Base-by-base conservation (phyloP, 64 coral and sea anemone genomes). In the Anthopleura sola region DNA sequence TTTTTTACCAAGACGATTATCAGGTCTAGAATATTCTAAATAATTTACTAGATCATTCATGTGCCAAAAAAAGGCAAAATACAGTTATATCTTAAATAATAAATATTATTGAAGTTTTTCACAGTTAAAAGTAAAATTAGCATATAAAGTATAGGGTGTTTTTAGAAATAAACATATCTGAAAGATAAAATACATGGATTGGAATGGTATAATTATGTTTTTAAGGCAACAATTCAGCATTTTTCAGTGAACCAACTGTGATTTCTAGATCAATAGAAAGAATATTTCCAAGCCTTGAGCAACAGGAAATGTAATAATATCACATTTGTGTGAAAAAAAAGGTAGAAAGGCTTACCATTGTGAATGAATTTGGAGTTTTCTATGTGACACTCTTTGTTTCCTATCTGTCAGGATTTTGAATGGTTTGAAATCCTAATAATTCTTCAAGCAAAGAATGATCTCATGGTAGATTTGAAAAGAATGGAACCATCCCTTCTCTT, bases 331-430 rank as follows among this genome's bases (percentile, higher is more conserved):
- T 53, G n/a, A 69, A 32, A 33, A 32, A 33, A 33, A 71, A 71
- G 28, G 11, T 31, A 71, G 28, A 36, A 71, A 71, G 31, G 1
- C 66, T 71, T 71, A 71, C 66, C 66, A 71, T 71, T 71, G 66
- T 71, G 29, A 71, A 71, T 71, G 66, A 71, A 32, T 71, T 71
- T n/a, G 66, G 66, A 71, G 15, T 71, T 71, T 71, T 71, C 7
- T 33, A 28, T 36, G 23, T 26, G n/a, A n/a, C 24, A 62, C 66
- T 71, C 66, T 71, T 71, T 34, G 66, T 34, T 71, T 71, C 66
- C 31, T 71, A 3, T 26, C 66, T 34, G 66, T 71, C 28, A 71
- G 13, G 2, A 15, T 71, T 14, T 71, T 71, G 66, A 71, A 31
- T 16, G 29, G 66, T 12, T 53, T 53, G 16, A 36, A 71, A 71